Percentiles rank a stretch among this genome's conserved stretches.
Conservation (phyloP, 1,140 invertebrate genomes). For the Drosophila varians region DNA sequence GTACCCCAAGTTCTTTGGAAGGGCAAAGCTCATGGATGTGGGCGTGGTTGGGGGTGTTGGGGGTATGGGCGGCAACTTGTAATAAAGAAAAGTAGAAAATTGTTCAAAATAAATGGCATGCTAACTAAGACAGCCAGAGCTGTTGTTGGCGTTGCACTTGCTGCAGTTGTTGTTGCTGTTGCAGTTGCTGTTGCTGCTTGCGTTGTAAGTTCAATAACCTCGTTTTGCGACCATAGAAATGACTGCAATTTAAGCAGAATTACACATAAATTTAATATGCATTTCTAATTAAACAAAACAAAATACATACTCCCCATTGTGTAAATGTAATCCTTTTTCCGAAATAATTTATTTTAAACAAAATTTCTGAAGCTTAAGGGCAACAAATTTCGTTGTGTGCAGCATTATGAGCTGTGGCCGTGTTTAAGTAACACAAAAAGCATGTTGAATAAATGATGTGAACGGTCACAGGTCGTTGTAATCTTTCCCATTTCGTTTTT, state of each 20-base stretch:
- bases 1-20: background rate
- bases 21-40: conserved; percentile 15
- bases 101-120: conserved; percentile 37
- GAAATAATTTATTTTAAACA: no score
- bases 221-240: conserved; percentile 49
- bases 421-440: conserved; percentile 4
- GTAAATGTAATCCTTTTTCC: no score
- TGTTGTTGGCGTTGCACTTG: conserved; percentile 7
- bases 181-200: conserved; percentile 18
- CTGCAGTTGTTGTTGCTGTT: background rate
- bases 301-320: background rate
- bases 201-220: conserved; percentile 59
- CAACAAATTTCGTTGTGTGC: background rate
- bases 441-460: conserved; percentile 8
- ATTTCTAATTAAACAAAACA: background rate
- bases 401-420: background rate
- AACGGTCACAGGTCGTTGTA: background rate
- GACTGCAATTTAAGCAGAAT: conserved; percentile 28
- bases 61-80: conserved; percentile 25
- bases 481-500: background rate
- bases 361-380: no score
- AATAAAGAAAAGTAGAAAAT: conserved; percentile 36
- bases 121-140: conserved; percentile 19
- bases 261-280: background rate
- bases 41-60: no score